These are phyloP conservation scores for Drosophila kanapiae DNA, from an alignment of 1,140 invertebrate species.

Conservation along the genomic window DNA sequence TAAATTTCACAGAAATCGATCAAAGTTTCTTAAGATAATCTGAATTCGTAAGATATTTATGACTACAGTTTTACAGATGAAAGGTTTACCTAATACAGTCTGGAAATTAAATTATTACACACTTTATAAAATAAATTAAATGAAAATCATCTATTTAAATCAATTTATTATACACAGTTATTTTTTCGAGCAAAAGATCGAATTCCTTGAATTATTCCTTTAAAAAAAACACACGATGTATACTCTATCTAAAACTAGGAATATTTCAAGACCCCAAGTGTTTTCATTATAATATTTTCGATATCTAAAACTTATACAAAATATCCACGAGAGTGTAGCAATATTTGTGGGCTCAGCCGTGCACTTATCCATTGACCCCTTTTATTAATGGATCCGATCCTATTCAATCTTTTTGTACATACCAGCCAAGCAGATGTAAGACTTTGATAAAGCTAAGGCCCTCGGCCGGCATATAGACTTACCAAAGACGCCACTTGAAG, in stretches of 20 bases:
- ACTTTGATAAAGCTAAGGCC: constrained; percentile 34
- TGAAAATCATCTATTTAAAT: no score
- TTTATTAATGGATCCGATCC: neutral
- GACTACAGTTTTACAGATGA: no score
- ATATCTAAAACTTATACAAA: neutral
- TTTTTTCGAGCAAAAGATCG: no score
- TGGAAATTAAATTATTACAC: no score
- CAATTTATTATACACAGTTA: no score
- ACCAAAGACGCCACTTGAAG: constrained; percentile 17
- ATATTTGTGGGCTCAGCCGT: neutral
- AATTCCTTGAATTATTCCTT: no score
- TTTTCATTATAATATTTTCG: neutral
- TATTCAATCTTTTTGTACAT: constrained; percentile 27
- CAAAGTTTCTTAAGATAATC: no score
- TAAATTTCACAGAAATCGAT: no score
- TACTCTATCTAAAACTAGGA: neutral
- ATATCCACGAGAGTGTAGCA: neutral
- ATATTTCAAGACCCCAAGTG: neutral
- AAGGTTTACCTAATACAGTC: no score
- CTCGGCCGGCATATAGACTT: constrained; percentile 2
- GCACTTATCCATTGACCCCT: constrained; percentile 15
- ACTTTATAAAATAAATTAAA: no score
- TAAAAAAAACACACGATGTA: no score
- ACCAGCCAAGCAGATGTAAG: constrained; percentile 22
- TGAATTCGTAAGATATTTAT: no score